phyloP scores from a whole-genome alignment of 2,888 invertebrate species.

The Ligdia adustata region DNA sequence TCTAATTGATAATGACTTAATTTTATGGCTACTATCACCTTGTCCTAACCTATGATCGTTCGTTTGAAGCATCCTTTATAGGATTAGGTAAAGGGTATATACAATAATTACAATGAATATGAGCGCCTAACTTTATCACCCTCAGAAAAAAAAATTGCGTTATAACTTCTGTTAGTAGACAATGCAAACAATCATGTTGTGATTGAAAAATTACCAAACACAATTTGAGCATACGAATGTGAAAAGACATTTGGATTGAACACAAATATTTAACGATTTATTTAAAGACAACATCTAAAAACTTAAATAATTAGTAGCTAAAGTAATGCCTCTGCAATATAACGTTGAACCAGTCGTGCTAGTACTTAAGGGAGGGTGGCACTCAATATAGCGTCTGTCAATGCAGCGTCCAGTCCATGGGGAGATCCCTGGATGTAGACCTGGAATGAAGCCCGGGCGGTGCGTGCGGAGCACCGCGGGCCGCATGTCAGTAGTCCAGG shows the following conservation, averaged over 20 bases:
- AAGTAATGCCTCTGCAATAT: neutral
- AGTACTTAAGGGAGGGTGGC: slow-evolving; percentile 40
- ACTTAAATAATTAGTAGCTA: neutral
- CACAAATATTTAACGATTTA: no score
- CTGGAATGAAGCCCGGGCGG: slow-evolving; percentile 75
- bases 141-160: slow-evolving; percentile 34
- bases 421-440: slow-evolving; percentile 71
- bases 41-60: slow-evolving; percentile 76
- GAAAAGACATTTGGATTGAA: no score
- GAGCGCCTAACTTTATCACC: slow-evolving; percentile 61
- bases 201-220: no score
- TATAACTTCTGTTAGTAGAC: no score
- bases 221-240: no score
- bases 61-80: slow-evolving; percentile 65
- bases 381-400: slow-evolving; percentile 80
- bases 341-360: slow-evolving; percentile 3
- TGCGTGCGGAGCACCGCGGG: slow-evolving; percentile 77
- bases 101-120: slow-evolving; percentile 74
- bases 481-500: slow-evolving; percentile 85
- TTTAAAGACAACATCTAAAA: no score
- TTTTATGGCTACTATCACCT: slow-evolving; percentile 76
- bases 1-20: slow-evolving; percentile 59
- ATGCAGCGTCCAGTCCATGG: slow-evolving; percentile 81
- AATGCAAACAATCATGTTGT: no score
- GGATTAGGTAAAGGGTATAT: slow-evolving; percentile 59